Conservation (phyloP, 2,797 vertebrate genomes). For the Liasis olivaceus region DNA sequence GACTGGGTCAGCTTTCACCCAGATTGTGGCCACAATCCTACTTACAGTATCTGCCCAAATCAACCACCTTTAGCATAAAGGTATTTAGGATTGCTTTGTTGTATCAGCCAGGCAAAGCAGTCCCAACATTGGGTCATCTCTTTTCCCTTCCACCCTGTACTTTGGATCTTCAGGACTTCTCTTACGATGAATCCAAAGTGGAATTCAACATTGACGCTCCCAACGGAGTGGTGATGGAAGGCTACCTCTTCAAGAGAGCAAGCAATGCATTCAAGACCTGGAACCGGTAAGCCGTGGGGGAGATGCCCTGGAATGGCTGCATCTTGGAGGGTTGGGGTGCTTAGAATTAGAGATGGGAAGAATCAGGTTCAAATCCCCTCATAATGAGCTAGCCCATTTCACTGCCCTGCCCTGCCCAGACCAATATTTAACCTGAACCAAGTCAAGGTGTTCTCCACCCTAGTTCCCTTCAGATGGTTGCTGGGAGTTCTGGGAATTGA, state of each 20-base stretch:
- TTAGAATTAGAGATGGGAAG: background rate
- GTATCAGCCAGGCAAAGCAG: background rate
- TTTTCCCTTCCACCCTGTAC: background rate
- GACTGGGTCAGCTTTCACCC: background rate
- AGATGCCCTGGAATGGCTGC: background rate
- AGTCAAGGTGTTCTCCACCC: background rate
- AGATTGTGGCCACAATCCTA: background rate
- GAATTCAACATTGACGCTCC: slow-evolving; percentile 94
- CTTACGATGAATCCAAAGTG: slow-evolving; percentile 90
- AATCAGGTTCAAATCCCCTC: background rate
- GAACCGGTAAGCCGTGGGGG: slow-evolving; percentile 84
- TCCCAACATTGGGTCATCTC: background rate
- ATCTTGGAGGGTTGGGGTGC: background rate
- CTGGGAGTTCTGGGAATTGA: background rate
- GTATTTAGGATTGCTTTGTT: background rate
- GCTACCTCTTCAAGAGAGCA: slow-evolving; percentile 97
- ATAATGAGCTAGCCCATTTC: background rate
- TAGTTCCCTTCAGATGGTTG: background rate
- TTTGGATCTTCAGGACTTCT: slow-evolving; percentile 84
- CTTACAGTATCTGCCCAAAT: background rate
- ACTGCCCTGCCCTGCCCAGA: background rate
- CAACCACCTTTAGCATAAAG: background rate
- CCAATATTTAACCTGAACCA: background rate
- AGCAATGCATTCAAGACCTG: slow-evolving; percentile 98
- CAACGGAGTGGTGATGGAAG: slow-evolving; percentile 97